Percentiles rank a stretch among this genome's conserved stretches.
Evolutionary conservation across 2,888 invertebrate species (phyloP).

Genomic region (Cremastobaeus sp.): DNA sequence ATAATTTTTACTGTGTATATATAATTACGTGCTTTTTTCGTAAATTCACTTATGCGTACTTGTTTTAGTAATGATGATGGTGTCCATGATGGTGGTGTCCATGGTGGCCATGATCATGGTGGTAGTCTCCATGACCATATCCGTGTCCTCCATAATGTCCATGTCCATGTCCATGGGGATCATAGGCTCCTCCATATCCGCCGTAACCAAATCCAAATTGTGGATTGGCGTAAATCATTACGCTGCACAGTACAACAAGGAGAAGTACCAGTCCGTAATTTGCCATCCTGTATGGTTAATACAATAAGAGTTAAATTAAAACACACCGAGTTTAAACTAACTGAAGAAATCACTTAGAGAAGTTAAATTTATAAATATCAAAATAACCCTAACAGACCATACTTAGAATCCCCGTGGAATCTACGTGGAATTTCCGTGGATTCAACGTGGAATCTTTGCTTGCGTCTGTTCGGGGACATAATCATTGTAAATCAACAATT

Average conservation of each 20-base stretch:
- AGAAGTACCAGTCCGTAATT: slow-evolving; percentile 4
- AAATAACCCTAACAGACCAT: no score
- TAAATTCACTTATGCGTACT: no score
- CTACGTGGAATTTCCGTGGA: no score
- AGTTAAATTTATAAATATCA: background rate
- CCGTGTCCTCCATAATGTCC: background rate
- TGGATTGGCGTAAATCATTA: slow-evolving; percentile 3
- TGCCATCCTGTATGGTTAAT: background rate
- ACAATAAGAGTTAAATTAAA: background rate
- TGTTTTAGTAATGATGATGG: background rate
- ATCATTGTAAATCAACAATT: no score
- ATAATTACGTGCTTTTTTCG: no score
- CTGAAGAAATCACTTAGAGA: no score
- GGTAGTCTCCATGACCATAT: background rate
- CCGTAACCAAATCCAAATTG: background rate
- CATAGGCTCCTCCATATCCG: background rate
- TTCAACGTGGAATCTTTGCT: no score
- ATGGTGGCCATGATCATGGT: background rate
- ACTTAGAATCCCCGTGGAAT: no score
- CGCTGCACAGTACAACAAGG: background rate
- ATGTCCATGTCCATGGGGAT: background rate
- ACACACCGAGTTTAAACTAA: background rate
- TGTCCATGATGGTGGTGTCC: background rate
- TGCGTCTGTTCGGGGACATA: no score
- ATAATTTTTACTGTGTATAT: no score